Percentiles rank a stretch among this genome's conserved stretches.
phyloP scores from a whole-genome alignment of 2,797 vertebrate species.

The Bothrops alternatus region DNA sequence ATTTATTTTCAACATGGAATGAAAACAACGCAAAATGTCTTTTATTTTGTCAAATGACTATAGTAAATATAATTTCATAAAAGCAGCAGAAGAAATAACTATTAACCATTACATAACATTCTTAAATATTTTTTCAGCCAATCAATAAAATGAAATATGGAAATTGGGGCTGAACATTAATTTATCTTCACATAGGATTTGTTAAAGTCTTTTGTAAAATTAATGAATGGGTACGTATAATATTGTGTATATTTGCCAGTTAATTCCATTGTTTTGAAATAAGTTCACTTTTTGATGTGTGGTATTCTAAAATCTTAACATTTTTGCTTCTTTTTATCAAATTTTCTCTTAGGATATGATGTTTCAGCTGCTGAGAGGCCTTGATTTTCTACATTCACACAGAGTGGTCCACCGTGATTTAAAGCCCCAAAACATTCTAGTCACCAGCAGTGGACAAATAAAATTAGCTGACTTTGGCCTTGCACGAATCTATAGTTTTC shows the following conservation, averaged over 20 bases:
- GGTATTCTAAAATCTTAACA: slow-evolving; percentile 9
- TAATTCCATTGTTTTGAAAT: background rate
- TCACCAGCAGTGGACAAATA: slow-evolving; percentile 95
- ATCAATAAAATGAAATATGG: background rate
- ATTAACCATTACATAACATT: background rate
- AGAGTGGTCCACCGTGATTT: slow-evolving; percentile 97
- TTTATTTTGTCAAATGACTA: background rate
- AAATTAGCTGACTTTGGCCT: slow-evolving; percentile 97
- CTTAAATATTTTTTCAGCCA: background rate
- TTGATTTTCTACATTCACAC: slow-evolving; percentile 98
- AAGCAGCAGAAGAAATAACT: background rate
- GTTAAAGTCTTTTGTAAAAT: background rate
- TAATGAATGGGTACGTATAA: background rate
- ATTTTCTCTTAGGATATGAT: slow-evolving; percentile 89
- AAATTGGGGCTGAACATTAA: background rate
- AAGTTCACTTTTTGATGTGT: background rate
- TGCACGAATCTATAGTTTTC: slow-evolving; percentile 98
- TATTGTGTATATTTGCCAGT: background rate
- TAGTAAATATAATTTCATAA: background rate
- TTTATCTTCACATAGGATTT: background rate
- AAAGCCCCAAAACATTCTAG: slow-evolving; percentile 97
- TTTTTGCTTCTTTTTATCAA: slow-evolving; percentile 41
- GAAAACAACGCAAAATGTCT: background rate
- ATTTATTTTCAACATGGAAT: background rate
- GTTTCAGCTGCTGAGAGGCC: slow-evolving; percentile 94